Conservation (phyloP, 35 echinoderm and acorn worm species). For the Stichopus chloronotus region DNA sequence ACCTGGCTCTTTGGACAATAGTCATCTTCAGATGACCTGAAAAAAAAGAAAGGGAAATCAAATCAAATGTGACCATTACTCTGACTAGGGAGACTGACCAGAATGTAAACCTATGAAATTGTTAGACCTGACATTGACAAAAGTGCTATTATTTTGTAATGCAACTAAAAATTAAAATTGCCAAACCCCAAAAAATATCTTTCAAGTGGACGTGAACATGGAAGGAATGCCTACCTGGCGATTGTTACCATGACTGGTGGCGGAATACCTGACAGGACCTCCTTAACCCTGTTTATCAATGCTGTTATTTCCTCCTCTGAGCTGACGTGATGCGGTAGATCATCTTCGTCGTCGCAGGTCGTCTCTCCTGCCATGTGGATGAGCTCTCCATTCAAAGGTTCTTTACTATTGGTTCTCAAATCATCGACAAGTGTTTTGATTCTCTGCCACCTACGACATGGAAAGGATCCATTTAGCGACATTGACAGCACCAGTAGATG, state of each 20-base stretch:
- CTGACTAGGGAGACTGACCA: neutral
- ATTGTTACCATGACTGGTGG: conserved; percentile 79
- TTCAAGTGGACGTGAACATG: neutral
- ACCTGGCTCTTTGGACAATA: conserved; percentile 93
- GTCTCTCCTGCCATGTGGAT: conserved; percentile 93
- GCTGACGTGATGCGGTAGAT: conserved; percentile 95
- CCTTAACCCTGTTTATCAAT: conserved; percentile 58
- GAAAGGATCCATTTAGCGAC: neutral
- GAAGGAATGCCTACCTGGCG: conserved; percentile 60
- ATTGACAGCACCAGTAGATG: neutral
- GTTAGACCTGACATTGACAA: neutral
- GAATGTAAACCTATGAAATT: neutral
- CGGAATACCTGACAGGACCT: conserved; percentile 61
- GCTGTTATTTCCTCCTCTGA: conserved; percentile 74
- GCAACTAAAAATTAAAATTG: too few species aligned
- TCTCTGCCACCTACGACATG: conserved; percentile 48
- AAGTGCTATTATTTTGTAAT: neutral
- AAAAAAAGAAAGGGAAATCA: neutral
- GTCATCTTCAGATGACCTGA: conserved; percentile 93
- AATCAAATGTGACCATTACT: neutral
- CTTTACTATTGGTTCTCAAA: conserved; percentile 36
- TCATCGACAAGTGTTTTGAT: conserved; percentile 49
- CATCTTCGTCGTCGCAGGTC: conserved; percentile 80
- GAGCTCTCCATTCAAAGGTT: conserved; percentile 80
- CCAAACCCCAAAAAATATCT: too few species aligned